Evolutionary conservation across 2,888 invertebrate species (phyloP), one percentile per base, ranked within the genome.

Genomic region (Dicycla oo): DNA sequence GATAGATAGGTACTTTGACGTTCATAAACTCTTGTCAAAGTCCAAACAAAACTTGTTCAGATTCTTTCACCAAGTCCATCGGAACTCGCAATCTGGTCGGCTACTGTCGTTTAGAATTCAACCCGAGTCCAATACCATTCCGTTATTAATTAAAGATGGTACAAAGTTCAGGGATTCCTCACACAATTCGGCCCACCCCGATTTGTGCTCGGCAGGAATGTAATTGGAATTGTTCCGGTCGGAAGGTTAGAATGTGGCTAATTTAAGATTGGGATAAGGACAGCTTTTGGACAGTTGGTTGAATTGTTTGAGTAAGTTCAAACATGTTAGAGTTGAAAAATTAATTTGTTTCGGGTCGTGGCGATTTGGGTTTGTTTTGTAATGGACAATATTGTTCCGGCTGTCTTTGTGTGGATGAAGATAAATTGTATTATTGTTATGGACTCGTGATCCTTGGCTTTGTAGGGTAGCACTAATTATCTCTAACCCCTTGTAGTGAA

Each of bases 201-300:
- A 91, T 91, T 92, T 91, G 88, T 89, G 88, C 88, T 88, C 83
- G 77, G 69, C 69, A 74, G 89, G 91, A 93, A 92, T 94, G 93
- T 94, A 94, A 95, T 95, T 94, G 94, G 93, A 94, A 94, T 94
- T 94, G 95, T 94, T 95, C 89, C 83, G 80, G 75, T 80, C 74
- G 88, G 89, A 69, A 86, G 89, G 88, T 91, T 91, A 93, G 91
- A 93, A 93, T 93, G 93, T 91, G 91, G 91, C 91, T 91, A 92
- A 93, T 94, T 92, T 92, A 92, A 93, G 93, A 93, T 93, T 88
- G 90, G 88, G 86, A 85, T 80, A 88, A 89, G 88, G 88, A 87
- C 88, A 84, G 78, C 78, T 79, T 79, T 86, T 84, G 89, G 89
- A 89, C 90, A 90, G 87, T 89, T 89, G 83, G 83, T 82, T 85